Evolutionary conservation across 2,797 vertebrate species (phyloP), one percentile per base, ranked within the genome.

Genomic region (Microhierax caerulescens): DNA sequence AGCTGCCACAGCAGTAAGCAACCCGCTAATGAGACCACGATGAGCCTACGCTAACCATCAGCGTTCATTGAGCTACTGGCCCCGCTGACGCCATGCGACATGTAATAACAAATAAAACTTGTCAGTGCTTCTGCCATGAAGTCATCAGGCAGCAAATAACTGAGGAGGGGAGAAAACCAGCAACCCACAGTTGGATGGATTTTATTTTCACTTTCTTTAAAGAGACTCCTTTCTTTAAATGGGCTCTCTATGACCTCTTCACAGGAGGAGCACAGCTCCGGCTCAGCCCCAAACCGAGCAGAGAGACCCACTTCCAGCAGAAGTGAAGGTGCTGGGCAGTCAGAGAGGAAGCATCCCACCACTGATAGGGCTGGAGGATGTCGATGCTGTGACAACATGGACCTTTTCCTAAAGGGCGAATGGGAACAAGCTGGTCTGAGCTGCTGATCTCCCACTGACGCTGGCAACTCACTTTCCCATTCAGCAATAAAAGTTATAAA

Each of bases 331-430:
- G 18, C 74, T 57, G 74, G 23, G 57, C 36, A 16, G 4, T 10
- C 15, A 9, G 70, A 30, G 60, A 24, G 22, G 54, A 7, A 59
- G 17, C 10, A 41, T 1, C 18, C 4, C n/a, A 4, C 0, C 0
- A 1, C 9, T 7, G 17, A 12, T 5, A 10, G 0, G 20, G 39
- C 12, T 4, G 20, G 50, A 59, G 43, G 60, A 28, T 2, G 1
- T 9, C 0, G 3, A 10, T 3, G 18, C 51, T 43, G 37, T 2
- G 1, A 50, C 3, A 3, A 13, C 0, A 1, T 2, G 17, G 60
- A 5, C 6, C 4, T 8, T 8, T 70, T 51, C 73, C 28, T 54
- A 30, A 64, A 34, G 28, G 41, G 5, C 0, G 2, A n/a, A 11
- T 0, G 7, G 68, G 89, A 48, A 43, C 6, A 45, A 36, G 14